phyloP scores from a whole-genome alignment of 2,113 vertebrate species.

The Erythrolamprus reginae region DNA sequence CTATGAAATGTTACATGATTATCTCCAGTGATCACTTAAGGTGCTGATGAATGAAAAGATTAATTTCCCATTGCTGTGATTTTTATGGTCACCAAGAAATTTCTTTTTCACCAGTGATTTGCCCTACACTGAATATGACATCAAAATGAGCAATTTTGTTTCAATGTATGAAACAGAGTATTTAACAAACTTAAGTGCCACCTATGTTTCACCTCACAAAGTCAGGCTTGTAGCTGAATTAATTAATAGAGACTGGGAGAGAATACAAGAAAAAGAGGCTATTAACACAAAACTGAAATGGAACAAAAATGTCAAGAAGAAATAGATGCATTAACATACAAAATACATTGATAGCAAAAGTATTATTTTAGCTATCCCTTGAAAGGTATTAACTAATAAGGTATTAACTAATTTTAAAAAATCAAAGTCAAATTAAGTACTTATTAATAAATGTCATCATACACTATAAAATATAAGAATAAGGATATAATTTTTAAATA shows the following conservation, averaged over 20 bases:
- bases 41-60: constrained; percentile 5
- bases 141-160: background rate
- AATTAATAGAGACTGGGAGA: background rate
- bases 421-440: background rate
- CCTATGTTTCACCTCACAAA: background rate
- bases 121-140: background rate
- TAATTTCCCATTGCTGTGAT: constrained; percentile 17
- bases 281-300: background rate
- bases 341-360: background rate
- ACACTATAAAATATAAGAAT: background rate
- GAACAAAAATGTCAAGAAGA: background rate
- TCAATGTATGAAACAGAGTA: background rate
- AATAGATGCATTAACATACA: background rate
- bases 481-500: background rate
- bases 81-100: constrained; percentile 2
- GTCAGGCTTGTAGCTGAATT: background rate
- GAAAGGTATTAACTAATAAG: background rate
- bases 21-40: constrained; percentile 7
- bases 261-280: background rate
- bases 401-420: background rate
- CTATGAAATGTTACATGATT: constrained; percentile 27
- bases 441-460: background rate
- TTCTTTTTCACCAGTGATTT: background rate
- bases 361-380: background rate
- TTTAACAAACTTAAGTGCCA: background rate